These are phyloP conservation scores for Pogonophryne albipinna DNA, from an alignment of 2,797 vertebrate species.

Conservation along the genomic window DNA sequence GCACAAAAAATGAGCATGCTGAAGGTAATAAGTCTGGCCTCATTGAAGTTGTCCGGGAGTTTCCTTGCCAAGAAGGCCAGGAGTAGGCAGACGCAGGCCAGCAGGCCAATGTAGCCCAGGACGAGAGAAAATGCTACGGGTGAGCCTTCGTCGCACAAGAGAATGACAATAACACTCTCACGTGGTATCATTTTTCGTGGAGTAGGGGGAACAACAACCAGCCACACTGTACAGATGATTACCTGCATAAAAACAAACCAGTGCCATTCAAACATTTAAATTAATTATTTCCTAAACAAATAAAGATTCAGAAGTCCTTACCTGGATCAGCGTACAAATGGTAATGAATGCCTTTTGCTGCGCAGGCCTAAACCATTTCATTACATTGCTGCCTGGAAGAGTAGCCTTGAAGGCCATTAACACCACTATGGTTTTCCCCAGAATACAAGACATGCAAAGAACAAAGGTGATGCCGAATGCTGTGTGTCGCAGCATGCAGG, in stretches of 20 bases:
- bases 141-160: constrained; percentile 85
- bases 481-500: constrained; percentile 86
- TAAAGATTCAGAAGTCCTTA: constrained; percentile 38
- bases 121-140: constrained; percentile 78
- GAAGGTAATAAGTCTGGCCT: constrained; percentile 87
- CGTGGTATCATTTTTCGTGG: constrained; percentile 76
- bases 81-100: constrained; percentile 84
- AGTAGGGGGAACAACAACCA: constrained; percentile 78
- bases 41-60: constrained; percentile 86
- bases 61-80: constrained; percentile 86
- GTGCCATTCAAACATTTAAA: background rate
- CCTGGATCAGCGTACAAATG: constrained; percentile 82
- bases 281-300: background rate
- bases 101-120: constrained; percentile 85
- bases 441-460: constrained; percentile 85
- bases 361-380: constrained; percentile 82
- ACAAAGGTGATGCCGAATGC: constrained; percentile 86
- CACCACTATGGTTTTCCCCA: constrained; percentile 87
- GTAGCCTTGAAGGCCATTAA: constrained; percentile 85
- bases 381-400: constrained; percentile 75
- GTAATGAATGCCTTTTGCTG: constrained; percentile 82
- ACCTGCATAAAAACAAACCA: constrained; percentile 62
- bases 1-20: constrained; percentile 88
- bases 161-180: constrained; percentile 80
- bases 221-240: constrained; percentile 83